Evolutionary conservation across 2,797 vertebrate genomes (phyloP).

Genomic region (Arremon aurantiirostris): DNA sequence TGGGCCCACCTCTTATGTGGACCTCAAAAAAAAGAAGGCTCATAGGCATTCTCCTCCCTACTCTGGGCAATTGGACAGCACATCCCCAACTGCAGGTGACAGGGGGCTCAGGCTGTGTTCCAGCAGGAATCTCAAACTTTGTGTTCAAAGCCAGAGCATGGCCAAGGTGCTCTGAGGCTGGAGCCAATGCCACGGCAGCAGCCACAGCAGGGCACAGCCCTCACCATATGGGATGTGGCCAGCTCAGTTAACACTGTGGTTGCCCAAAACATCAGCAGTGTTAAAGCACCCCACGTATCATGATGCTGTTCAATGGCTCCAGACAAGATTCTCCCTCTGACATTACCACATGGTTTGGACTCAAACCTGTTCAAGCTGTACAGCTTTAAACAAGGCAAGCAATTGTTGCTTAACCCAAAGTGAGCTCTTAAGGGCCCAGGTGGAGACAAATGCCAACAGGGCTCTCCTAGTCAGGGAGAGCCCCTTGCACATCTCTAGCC

Average conservation of each 20-base stretch:
- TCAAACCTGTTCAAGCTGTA: neutral
- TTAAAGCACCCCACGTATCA: neutral
- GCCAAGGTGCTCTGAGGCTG: neutral
- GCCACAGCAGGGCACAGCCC: accelerated
- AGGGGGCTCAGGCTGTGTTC: neutral
- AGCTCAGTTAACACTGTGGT: neutral
- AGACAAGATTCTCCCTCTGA: neutral
- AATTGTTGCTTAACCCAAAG: neutral
- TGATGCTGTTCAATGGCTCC: neutral
- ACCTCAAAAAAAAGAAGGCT: neutral
- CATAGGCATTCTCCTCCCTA: neutral
- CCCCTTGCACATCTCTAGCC: neutral
- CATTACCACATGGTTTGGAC: neutral
- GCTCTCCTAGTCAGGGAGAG: neutral
- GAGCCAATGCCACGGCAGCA: neutral
- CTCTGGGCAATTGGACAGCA: neutral
- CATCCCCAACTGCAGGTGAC: neutral
- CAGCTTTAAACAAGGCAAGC: neutral
- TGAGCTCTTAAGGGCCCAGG: accelerated
- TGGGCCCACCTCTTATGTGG: neutral
- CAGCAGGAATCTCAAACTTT: neutral
- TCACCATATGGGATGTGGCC: neutral
- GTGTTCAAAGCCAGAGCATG: neutral
- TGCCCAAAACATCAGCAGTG: neutral
- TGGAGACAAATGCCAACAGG: neutral